Percentiles rank a stretch among this genome's conserved stretches.
phyloP scores from a whole-genome alignment of 1,140 invertebrate species.

The Pseudomyrmex sp. region DNA sequence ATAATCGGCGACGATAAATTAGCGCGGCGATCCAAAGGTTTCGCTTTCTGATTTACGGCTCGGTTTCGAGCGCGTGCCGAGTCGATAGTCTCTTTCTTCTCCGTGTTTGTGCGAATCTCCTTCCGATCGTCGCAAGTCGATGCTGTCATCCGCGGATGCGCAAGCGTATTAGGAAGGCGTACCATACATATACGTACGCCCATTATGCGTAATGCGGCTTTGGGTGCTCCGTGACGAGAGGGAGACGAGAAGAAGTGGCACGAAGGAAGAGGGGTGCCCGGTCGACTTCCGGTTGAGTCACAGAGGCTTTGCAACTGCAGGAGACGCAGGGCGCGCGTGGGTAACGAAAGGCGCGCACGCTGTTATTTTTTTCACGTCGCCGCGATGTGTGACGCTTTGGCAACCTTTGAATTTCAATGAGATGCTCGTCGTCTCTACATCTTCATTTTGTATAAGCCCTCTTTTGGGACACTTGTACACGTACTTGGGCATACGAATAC shows the following conservation, averaged over 20 bases:
- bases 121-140: slow-evolving; percentile 18
- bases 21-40: slow-evolving; percentile 16
- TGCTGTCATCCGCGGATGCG: slow-evolving; percentile 36
- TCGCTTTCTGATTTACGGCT: slow-evolving; percentile 51
- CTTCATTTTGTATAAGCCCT: slow-evolving; percentile 11
- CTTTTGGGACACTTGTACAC: background rate
- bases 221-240: slow-evolving; percentile 60
- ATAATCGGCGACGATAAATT: slow-evolving; percentile 45
- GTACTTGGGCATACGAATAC: background rate
- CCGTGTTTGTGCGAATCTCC: background rate
- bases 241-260: slow-evolving; percentile 69
- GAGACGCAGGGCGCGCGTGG: slow-evolving; percentile 65
- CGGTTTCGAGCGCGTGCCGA: slow-evolving; percentile 53
- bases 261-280: slow-evolving; percentile 74
- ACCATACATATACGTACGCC: slow-evolving; percentile 45
- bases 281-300: slow-evolving; percentile 73
- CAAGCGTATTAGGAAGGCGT: slow-evolving; percentile 60
- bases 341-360: slow-evolving; percentile 59
- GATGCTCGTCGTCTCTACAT: background rate
- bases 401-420: slow-evolving; percentile 56
- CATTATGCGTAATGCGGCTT: slow-evolving; percentile 75
- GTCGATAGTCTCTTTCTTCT: background rate
- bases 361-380: slow-evolving; percentile 40
- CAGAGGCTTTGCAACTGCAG: slow-evolving; percentile 54
- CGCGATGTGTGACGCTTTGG: slow-evolving; percentile 19